Evolutionary conservation across 2,113 vertebrate genomes (phyloP), one percentile per base, ranked within the genome.

Genomic region (Crotalus helleri): DNA sequence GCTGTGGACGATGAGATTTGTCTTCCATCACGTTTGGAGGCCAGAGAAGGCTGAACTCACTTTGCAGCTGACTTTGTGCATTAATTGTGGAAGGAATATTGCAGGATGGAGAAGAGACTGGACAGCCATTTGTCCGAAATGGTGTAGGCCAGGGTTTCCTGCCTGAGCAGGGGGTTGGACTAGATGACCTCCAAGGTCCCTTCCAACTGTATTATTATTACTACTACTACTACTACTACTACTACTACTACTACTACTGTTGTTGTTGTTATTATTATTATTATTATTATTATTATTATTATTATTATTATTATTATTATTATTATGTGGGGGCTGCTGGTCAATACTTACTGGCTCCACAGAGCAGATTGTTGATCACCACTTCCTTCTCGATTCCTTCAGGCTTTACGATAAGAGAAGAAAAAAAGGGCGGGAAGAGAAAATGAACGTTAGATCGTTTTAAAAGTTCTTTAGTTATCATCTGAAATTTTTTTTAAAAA

Each of bases 301-400:
- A 44, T 44, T 44, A 44, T 44, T 44, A 44, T 44, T 44, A 44
- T 44, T 44, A 44, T 44, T 44, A 44, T 44, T 44, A 44, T 44
- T 44, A 44, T 44, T 3, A 44, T 2, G 4, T 10, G 11, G 55
- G n/a, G 54, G 24, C 10, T n/a, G 1, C n/a, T 9, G 9, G 51
- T 53, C 3, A 2, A 17, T 17, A 91, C 96, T 98, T 97, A 98
- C 98, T 97, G 93, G 93, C 51, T n/a, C 95, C 94, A 88, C 97
- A 98, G 33, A 97, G 58, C 58, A 98, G 10, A 58, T 93, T 95
- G 90, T 95, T 98, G 95, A 97, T 93, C 0, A 96, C 97, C 54
- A n/a, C 94, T 94, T 98, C 97, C 23, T 93, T 96, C 87, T 97
- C 94, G 55, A 94, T 89, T 61, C 98, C 98, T 96, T 97, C 97